Conservation (phyloP, 2,113 vertebrate species). For the Malurus melanocephalus region DNA sequence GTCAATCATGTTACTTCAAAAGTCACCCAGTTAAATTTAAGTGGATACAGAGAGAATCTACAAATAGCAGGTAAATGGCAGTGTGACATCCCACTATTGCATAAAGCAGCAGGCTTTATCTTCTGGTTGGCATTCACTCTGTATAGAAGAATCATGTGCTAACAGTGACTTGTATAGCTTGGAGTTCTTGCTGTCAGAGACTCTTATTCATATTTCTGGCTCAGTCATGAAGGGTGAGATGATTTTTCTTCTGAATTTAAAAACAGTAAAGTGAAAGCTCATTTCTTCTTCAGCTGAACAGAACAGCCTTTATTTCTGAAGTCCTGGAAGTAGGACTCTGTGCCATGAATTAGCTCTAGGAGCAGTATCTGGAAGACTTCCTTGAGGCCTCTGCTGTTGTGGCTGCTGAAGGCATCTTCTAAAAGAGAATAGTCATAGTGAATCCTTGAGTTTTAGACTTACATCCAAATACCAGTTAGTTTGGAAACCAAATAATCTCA, state of each 20-base stretch:
- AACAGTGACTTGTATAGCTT: background rate
- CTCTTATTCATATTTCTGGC: background rate
- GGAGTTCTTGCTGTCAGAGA: background rate
- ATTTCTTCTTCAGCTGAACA: background rate
- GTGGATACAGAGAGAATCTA: slow-evolving; percentile 90
- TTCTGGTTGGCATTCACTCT: background rate
- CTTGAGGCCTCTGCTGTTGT: background rate
- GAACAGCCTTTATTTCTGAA: background rate
- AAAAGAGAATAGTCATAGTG: background rate
- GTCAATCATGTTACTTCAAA: slow-evolving; percentile 69
- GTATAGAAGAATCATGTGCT: background rate
- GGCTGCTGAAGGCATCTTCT: background rate
- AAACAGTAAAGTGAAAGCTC: background rate
- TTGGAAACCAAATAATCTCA: background rate
- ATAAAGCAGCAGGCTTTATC: background rate
- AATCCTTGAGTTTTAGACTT: background rate
- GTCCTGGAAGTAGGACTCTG: background rate
- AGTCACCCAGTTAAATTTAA: slow-evolving; percentile 86
- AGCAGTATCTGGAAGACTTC: background rate
- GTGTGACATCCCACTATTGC: background rate
- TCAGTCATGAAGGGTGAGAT: background rate
- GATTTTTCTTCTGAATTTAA: background rate
- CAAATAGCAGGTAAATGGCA: slow-evolving; percentile 75
- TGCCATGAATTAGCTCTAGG: background rate
- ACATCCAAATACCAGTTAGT: background rate